These are phyloP conservation scores for Stenodera caucasica DNA, from an alignment of 2,888 invertebrate species.

Conservation along the genomic window DNA sequence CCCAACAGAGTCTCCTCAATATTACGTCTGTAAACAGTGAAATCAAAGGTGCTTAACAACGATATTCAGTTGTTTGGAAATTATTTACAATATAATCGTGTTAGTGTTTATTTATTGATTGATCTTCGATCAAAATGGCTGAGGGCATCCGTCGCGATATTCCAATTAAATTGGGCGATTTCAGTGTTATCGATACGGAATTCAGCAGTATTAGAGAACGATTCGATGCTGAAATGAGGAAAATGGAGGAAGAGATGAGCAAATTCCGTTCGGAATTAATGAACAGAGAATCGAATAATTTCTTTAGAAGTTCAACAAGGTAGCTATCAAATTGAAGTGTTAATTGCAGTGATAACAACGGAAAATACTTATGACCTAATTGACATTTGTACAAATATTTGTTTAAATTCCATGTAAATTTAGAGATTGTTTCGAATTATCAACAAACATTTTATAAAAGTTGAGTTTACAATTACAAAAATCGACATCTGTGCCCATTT, in stretches of 20 bases:
- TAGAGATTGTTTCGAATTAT: too few relatives aligned
- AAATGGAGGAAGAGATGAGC: slow-evolving; percentile 99
- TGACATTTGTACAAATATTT: neutral
- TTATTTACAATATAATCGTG: slow-evolving; percentile 1
- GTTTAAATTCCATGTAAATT: too few relatives aligned
- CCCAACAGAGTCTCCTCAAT: slow-evolving; percentile 23
- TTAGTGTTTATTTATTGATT: slow-evolving; percentile 16
- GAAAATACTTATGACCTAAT: neutral
- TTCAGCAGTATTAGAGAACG: slow-evolving; percentile 94
- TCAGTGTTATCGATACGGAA: slow-evolving; percentile 94
- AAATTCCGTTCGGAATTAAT: slow-evolving; percentile 90
- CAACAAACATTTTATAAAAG: too few relatives aligned
- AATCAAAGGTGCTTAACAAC: neutral
- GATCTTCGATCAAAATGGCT: slow-evolving; percentile 64
- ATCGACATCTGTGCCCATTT: slow-evolving; percentile 57
- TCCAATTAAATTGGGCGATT: slow-evolving; percentile 91
- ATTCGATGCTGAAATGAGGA: slow-evolving; percentile 95
- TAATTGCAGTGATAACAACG: neutral
- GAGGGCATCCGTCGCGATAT: slow-evolving; percentile 81
- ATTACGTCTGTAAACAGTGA: neutral
- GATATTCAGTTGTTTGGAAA: neutral
- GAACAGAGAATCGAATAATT: slow-evolving; percentile 89
- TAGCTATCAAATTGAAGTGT: slow-evolving; percentile 54
- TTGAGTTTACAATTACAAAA: slow-evolving; percentile 41
- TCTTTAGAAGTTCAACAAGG: slow-evolving; percentile 89